phyloP scores from a whole-genome alignment of 2,797 vertebrate species.

The Coreius guichenoti region DNA sequence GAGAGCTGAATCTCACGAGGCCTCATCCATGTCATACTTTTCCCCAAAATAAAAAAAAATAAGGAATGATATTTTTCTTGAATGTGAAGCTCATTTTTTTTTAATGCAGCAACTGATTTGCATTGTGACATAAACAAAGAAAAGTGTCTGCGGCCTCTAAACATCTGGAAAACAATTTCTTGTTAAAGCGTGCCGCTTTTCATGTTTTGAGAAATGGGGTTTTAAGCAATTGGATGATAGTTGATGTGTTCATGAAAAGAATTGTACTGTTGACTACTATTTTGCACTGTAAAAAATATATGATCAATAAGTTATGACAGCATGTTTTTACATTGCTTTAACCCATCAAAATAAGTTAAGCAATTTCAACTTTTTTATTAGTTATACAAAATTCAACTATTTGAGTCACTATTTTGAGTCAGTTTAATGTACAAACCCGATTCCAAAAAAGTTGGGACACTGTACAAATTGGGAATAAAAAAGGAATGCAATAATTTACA shows the following conservation, averaged over 20 bases:
- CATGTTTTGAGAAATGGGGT: neutral
- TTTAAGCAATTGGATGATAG: neutral
- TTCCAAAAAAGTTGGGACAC: no score
- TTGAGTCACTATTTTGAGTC: no score
- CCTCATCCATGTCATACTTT: neutral
- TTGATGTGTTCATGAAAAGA: neutral
- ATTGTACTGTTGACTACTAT: neutral
- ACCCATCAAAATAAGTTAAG: no score
- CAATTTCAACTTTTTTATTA: no score
- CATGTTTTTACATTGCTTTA: no score
- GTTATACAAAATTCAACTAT: no score
- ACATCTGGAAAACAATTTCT: neutral
- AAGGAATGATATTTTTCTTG: neutral
- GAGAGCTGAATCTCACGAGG: neutral
- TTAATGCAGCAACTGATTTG: neutral
- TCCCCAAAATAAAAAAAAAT: neutral
- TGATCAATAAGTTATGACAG: no score
- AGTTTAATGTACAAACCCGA: no score
- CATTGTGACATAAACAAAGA: neutral
- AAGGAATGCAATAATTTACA: no score
- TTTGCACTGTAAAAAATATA: neutral
- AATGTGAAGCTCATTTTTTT: neutral
- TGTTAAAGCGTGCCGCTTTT: neutral
- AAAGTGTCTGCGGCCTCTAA: neutral
- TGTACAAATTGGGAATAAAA: no score